Conservation (phyloP, 2,113 vertebrate species). For the Burhinus oedicnemus region DNA sequence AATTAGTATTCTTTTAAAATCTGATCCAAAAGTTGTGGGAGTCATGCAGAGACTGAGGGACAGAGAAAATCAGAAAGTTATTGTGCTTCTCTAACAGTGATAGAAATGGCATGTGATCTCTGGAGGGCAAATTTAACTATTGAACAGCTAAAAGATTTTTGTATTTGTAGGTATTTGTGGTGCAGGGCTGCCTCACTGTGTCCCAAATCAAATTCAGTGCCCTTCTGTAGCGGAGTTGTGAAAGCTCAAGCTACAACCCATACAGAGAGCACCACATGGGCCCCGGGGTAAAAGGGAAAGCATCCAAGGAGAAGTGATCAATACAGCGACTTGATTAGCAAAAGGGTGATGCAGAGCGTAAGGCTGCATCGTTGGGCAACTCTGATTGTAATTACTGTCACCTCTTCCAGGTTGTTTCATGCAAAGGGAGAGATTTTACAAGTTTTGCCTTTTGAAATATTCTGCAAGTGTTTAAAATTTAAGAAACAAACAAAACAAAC, state of each 20-base stretch:
- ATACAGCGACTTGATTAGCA: slow-evolving; percentile 33
- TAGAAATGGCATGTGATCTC: not conserved
- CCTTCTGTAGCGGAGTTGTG: not conserved
- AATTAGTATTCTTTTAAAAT: slow-evolving; percentile 28
- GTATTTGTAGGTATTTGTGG: not conserved
- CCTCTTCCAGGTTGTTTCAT: not conserved
- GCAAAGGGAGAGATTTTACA: not conserved
- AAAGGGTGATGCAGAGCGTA: not conserved
- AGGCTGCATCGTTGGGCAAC: not conserved
- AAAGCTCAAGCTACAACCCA: not conserved
- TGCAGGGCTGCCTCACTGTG: not conserved
- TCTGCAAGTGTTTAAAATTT: not conserved
- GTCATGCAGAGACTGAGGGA: not conserved
- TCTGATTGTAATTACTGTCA: slow-evolving; percentile 15
- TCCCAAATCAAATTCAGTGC: not conserved
- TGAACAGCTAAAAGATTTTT: not conserved
- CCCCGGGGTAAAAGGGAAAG: not conserved
- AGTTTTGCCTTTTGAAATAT: not conserved
- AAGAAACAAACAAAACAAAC: not conserved
- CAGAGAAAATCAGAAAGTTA: slow-evolving; percentile 21
- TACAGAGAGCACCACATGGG: not conserved
- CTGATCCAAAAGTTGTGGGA: slow-evolving; percentile 18
- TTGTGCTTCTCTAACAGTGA: not conserved
- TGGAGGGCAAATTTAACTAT: not conserved
- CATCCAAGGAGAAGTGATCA: slow-evolving; percentile 36